These are phyloP conservation scores for Aphelinus certus DNA, from an alignment of 1,140 invertebrate species.

Conservation along the genomic window DNA sequence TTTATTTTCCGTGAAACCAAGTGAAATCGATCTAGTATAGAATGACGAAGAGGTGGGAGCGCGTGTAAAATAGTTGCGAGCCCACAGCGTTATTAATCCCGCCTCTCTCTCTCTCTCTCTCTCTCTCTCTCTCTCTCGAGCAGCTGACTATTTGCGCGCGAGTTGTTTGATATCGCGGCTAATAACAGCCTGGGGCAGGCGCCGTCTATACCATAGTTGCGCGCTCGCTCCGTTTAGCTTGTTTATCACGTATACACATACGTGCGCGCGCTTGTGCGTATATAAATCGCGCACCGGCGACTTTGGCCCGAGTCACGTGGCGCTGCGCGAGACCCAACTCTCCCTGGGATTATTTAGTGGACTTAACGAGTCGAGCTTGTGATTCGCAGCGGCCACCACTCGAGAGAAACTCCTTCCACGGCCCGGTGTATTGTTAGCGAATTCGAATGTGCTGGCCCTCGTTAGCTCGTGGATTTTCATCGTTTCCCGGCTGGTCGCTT, in stretches of 20 bases:
- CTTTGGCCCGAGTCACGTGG: not conserved
- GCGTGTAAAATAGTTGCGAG: too few relatives aligned
- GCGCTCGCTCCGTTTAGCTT: not conserved
- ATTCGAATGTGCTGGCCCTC: too few relatives aligned
- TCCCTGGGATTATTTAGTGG: too few relatives aligned
- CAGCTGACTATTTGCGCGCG: constrained; percentile 23
- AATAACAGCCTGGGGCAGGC: constrained; percentile 12
- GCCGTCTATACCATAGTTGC: not conserved
- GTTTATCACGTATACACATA: not conserved
- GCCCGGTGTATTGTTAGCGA: too few relatives aligned
- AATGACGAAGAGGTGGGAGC: not conserved
- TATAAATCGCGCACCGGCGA: not conserved
- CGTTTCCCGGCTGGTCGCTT: too few relatives aligned
- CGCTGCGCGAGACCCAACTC: too few relatives aligned
- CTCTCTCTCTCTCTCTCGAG: not conserved
- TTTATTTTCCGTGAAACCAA: too few relatives aligned
- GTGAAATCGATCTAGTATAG: too few relatives aligned
- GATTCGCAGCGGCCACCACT: too few relatives aligned
- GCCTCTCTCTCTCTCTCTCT: not conserved
- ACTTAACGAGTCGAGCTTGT: too few relatives aligned
- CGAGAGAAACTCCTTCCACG: too few relatives aligned
- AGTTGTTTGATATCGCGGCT: constrained; percentile 18
- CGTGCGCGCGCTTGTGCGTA: not conserved
- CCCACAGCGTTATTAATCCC: not conserved
- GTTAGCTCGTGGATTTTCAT: too few relatives aligned